Evolutionary conservation across 1,140 invertebrate species (phyloP).

Genomic region (Calliphora vicina): DNA sequence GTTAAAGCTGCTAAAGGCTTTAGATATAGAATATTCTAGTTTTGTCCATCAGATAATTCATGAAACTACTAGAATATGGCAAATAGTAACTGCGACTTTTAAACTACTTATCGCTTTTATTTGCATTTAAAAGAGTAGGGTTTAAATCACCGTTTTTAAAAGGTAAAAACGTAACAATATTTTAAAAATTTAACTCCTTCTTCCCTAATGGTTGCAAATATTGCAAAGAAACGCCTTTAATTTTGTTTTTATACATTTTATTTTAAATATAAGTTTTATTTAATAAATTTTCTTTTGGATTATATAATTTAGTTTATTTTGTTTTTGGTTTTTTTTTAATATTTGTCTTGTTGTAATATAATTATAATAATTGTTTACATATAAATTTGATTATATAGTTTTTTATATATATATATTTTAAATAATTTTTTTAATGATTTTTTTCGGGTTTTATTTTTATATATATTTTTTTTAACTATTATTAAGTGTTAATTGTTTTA

Average conservation of each 20-base stretch:
- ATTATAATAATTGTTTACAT: not conserved
- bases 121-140: no score
- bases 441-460: not conserved
- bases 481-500: not conserved
- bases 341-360: not conserved
- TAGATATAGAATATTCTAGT: no score
- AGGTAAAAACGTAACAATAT: no score
- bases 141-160: no score
- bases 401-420: not conserved
- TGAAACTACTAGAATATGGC: no score
- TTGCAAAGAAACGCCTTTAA: no score
- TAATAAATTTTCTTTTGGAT: not conserved
- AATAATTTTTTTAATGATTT: not conserved
- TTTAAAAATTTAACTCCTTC: no score
- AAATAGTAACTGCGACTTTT: no score
- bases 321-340: not conserved
- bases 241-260: not conserved
- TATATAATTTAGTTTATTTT: not conserved
- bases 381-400: not conserved
- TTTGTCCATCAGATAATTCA: no score
- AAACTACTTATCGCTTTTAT: no score
- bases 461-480: not conserved
- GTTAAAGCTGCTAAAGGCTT: no score
- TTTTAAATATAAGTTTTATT: not conserved
- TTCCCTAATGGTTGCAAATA: no score